Percentiles rank a stretch among this genome's conserved stretches.
phyloP scores from a whole-genome alignment of 2,797 vertebrate genomes.

The Enteromius viviparus region DNA sequence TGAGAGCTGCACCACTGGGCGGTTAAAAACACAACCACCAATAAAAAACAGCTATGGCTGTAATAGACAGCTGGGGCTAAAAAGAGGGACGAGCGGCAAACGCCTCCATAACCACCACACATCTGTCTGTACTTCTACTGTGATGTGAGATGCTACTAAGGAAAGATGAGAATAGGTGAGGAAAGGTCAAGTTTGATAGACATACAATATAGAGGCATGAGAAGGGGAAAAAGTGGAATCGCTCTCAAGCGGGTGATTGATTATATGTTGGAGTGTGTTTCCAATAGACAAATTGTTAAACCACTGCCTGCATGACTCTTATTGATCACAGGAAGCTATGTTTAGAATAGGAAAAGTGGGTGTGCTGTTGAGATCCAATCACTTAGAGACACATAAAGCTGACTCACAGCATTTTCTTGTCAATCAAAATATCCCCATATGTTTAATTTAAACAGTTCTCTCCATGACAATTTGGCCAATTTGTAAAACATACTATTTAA shows the following conservation, averaged over 20 bases:
- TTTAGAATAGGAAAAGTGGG: constrained; percentile 52
- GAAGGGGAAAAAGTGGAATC: constrained; percentile 27
- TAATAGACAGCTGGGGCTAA: constrained; percentile 36
- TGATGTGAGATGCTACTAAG: constrained; percentile 18
- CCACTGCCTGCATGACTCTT: constrained; percentile 51
- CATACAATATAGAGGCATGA: not conserved
- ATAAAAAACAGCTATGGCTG: constrained; percentile 45
- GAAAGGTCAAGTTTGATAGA: not conserved
- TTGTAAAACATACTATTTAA: not conserved
- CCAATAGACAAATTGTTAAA: constrained; percentile 54
- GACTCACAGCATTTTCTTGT: not conserved
- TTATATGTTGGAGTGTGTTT: constrained; percentile 55
- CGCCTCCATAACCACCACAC: constrained; percentile 55
- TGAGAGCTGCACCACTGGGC: constrained; percentile 59
- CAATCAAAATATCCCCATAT: not conserved
- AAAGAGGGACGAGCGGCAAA: constrained; percentile 25
- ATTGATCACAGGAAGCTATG: constrained; percentile 49
- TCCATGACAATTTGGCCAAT: not conserved
- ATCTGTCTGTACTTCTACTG: constrained; percentile 49
- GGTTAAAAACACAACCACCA: constrained; percentile 37
- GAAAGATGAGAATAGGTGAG: not conserved
- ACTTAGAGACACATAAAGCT: not conserved
- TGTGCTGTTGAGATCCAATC: not conserved
- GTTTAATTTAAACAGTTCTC: not conserved
- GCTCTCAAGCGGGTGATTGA: constrained; percentile 53